Evolutionary conservation across 2,113 vertebrate genomes (phyloP).

Genomic region (Girardinichthys multiradiatus): DNA sequence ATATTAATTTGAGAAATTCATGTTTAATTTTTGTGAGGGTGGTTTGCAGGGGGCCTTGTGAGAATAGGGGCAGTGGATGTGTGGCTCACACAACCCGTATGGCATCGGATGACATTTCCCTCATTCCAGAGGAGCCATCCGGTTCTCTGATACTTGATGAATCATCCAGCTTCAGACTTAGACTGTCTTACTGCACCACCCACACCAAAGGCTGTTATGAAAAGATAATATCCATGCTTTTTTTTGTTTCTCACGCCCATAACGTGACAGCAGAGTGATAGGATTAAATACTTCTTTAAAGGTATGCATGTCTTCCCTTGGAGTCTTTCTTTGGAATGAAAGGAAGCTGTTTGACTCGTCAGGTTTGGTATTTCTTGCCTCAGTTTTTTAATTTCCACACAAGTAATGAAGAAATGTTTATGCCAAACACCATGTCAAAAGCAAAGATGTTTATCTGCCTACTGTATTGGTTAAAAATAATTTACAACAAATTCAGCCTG

Average conservation of each 20-base stretch:
- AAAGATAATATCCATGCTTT: slow-evolving; percentile 56
- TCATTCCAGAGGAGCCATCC: slow-evolving; percentile 67
- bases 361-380: slow-evolving; percentile 1
- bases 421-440: neutral
- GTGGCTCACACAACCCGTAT: slow-evolving; percentile 62
- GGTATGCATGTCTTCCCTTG: slow-evolving; percentile 25
- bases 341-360: slow-evolving; percentile 23
- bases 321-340: slow-evolving; percentile 15
- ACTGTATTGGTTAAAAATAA: neutral
- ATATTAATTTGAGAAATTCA: slow-evolving; percentile 5
- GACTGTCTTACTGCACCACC: slow-evolving; percentile 62
- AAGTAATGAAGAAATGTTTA: neutral
- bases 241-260: slow-evolving; percentile 46
- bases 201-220: slow-evolving; percentile 49
- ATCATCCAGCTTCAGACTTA: slow-evolving; percentile 55
- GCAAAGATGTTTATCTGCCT: neutral
- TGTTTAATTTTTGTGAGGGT: slow-evolving; percentile 43
- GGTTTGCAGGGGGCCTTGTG: slow-evolving; percentile 34
- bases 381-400: neutral
- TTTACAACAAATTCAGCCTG: neutral
- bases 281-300: slow-evolving; percentile 19
- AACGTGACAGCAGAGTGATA: slow-evolving; percentile 50
- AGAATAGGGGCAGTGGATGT: slow-evolving; percentile 67
- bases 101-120: slow-evolving; percentile 68
- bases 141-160: slow-evolving; percentile 61